Percentiles rank a stretch among this genome's conserved stretches.
phyloP scores from a whole-genome alignment of 2,888 invertebrate species.

The Xestia sexstrigata region DNA sequence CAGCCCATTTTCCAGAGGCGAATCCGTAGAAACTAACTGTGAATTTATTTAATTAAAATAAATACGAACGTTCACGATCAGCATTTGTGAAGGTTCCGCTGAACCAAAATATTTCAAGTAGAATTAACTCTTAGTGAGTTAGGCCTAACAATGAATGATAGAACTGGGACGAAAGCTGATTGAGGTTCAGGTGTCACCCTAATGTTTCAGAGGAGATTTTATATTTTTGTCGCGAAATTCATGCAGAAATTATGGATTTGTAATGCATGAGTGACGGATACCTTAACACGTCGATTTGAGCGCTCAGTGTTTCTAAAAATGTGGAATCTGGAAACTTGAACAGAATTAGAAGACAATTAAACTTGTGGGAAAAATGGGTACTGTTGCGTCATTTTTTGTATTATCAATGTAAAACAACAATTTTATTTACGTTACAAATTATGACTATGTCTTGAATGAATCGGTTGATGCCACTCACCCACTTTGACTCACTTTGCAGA shows the following conservation, averaged over 20 bases:
- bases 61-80: constrained; percentile 27
- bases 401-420: not conserved
- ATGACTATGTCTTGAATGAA: not conserved
- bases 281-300: too few relatives aligned
- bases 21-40: not conserved
- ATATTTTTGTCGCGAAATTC: constrained; percentile 27
- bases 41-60: constrained; percentile 20
- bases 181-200: constrained; percentile 24
- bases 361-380: not conserved
- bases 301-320: constrained; percentile 1
- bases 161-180: constrained; percentile 42
- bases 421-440: not conserved
- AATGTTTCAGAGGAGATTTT: constrained; percentile 14
- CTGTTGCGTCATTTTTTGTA: not conserved
- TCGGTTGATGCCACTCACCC: not conserved
- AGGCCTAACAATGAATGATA: constrained; percentile 52
- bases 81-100: constrained; percentile 21
- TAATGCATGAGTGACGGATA: constrained; percentile 7
- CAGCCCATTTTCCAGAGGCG: not conserved
- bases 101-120: constrained; percentile 52
- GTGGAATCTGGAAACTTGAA: not conserved
- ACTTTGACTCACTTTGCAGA: not conserved
- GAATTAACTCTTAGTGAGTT: constrained; percentile 51
- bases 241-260: constrained; percentile 22
- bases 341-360: not conserved